A percentile compares a stretch with the other conserved stretches of the same genome.
phyloP scores from a whole-genome alignment of 2,888 invertebrate species.

The Morinoia aosen region DNA sequence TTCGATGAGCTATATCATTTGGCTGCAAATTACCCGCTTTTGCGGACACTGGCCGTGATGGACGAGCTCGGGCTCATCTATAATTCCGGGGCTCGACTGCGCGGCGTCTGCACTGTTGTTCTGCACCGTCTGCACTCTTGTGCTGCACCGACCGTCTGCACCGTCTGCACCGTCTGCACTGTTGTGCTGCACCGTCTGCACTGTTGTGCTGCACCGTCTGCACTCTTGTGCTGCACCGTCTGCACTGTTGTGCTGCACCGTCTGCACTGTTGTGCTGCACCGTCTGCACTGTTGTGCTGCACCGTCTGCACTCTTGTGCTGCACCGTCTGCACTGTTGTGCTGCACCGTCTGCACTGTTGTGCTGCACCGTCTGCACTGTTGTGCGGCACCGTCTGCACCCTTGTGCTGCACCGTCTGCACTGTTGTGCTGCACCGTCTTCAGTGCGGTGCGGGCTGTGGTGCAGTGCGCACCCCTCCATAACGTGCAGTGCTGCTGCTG shows the following conservation, averaged over 20 bases:
- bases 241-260: too few relatives aligned
- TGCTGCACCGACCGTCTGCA: background rate
- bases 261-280: too few relatives aligned
- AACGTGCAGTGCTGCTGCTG: background rate
- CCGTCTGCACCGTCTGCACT: background rate
- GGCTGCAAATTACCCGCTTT: constrained; percentile 22
- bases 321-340: background rate
- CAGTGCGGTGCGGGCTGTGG: background rate
- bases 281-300: background rate
- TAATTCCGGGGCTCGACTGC: background rate
- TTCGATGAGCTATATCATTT: constrained; percentile 30
- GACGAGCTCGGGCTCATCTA: background rate
- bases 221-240: too few relatives aligned
- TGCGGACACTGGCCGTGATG: constrained; percentile 7
- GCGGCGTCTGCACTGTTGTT: background rate
- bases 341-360: background rate
- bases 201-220: background rate
- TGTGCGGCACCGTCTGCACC: background rate
- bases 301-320: background rate
- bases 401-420: background rate
- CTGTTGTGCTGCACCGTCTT: background rate
- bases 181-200: background rate
- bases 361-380: background rate
- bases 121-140: background rate
- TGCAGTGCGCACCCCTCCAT: background rate